Base-by-base conservation (phyloP, 2,888 invertebrate species). In the Acanthococcus lagerstroemiae region DNA sequence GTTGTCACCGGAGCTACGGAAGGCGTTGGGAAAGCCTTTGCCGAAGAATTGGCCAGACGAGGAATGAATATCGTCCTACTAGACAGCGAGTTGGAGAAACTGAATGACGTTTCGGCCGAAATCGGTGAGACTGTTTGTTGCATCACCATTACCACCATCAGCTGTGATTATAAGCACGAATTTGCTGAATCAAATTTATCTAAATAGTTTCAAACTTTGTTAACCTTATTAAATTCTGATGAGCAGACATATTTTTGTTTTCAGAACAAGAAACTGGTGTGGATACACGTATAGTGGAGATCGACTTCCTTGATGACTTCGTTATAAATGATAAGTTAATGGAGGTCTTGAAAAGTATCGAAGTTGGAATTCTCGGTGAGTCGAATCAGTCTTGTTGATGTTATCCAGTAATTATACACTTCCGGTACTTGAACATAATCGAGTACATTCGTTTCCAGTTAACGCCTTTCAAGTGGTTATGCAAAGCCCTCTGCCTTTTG, bases 261-360 rank as follows among this genome's bases (percentile, higher is more conserved):
- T 21, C 21, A 61, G 61, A 61, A 22, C 61, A 61, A 61, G 61
- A 61, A 61, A 61, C 61, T 24, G 61, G 61, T 7, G 61, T 61
- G 5, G 61, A 61, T 50, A 61, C 61, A 22, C 50, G 50, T 17
- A 61, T 61, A 15, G 27, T 61, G 21, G 61, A 61, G 24, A 52
- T 61, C 3, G 61, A 61, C 24, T 61, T 61, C 30, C 52, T 52
- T 19, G 61, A 61, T 24, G 61, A 61, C 21, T 61, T 61, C 17
- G 61, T 61, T 37, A 52, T 61, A 3, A 61, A 26, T 37, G 61
- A 61, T 22, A 52, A 50, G 24, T 27, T 61, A 5, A 22, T 61
- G 17, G 61, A 61, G 15, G 61, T 52, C n/a, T 24, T 61, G 3
- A 61, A 61, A 30, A 52, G 30, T 24, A 37, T 50, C 3, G 61